These are phyloP conservation scores for Reticulitermes lucifugus DNA, from an alignment of 2,888 invertebrate genomes.

Conservation along the genomic window DNA sequence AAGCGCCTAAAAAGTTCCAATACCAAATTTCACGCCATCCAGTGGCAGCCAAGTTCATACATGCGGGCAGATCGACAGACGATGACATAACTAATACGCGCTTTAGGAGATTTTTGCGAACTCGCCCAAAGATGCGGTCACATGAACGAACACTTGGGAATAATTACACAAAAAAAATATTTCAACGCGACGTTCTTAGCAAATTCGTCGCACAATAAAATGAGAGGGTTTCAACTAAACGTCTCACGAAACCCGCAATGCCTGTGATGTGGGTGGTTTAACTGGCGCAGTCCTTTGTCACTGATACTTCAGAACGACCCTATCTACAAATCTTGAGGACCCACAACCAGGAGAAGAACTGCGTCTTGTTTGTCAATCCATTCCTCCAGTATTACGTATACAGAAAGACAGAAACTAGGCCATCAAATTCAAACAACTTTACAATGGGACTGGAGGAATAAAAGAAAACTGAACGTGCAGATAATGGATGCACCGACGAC, in stretches of 20 bases:
- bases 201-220: background rate
- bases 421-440: background rate
- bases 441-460: background rate
- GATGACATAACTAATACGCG: too few species aligned
- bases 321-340: background rate
- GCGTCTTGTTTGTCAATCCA: slow-evolving; percentile 1
- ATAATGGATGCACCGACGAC: background rate
- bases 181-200: too few species aligned
- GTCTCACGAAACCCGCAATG: background rate
- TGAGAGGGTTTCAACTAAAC: background rate
- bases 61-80: too few species aligned
- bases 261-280: background rate
- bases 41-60: too few species aligned
- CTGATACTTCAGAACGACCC: background rate
- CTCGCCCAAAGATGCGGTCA: too few species aligned
- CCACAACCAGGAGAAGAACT: background rate
- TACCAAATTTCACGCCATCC: too few species aligned
- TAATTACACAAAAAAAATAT: too few species aligned
- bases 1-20: too few species aligned
- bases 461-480: background rate
- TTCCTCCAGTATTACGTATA: background rate
- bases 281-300: background rate
- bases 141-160: too few species aligned
- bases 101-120: too few species aligned
- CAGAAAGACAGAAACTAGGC: background rate